Evolutionary conservation across 2,888 invertebrate genomes (phyloP).

Genomic region (Zeuzera pyrina): DNA sequence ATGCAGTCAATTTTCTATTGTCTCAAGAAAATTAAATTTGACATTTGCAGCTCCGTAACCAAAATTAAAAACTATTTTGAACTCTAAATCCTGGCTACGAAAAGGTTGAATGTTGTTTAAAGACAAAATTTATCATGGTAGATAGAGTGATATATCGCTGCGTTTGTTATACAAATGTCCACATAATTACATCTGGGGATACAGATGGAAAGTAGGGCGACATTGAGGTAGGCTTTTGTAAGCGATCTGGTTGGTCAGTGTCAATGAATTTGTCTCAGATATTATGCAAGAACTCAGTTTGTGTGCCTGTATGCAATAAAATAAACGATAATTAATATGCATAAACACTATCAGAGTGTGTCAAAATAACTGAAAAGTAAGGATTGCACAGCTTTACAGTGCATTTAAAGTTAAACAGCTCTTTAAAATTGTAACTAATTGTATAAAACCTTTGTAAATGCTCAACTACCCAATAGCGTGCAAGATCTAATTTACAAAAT

Average conservation of each 20-base stretch:
- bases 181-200: conserved; percentile 48
- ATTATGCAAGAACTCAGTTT: conserved; percentile 32
- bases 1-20: conserved; percentile 44
- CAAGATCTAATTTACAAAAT: conserved; percentile 61
- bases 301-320: no score
- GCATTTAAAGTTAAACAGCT: no score
- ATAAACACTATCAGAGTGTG: no score
- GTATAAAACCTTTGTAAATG: conserved; percentile 22
- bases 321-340: no score
- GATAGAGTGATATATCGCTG: conserved; percentile 36
- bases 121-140: conserved; percentile 11
- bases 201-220: conserved; percentile 64
- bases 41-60: conserved; percentile 12
- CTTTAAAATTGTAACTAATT: no score
- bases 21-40: conserved; percentile 23
- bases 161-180: conserved; percentile 47
- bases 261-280: conserved; percentile 61
- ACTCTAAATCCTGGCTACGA: conserved; percentile 24
- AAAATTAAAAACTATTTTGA: conserved; percentile 19
- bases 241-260: conserved; percentile 57
- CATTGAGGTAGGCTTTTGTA: conserved; percentile 66
- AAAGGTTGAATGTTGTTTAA: no score
- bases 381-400: no score
- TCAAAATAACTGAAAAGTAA: no score
- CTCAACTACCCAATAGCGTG: conserved; percentile 45